These are phyloP conservation scores for Junco hyemalis DNA, from an alignment of 2,113 vertebrate genomes.

Conservation along the genomic window DNA sequence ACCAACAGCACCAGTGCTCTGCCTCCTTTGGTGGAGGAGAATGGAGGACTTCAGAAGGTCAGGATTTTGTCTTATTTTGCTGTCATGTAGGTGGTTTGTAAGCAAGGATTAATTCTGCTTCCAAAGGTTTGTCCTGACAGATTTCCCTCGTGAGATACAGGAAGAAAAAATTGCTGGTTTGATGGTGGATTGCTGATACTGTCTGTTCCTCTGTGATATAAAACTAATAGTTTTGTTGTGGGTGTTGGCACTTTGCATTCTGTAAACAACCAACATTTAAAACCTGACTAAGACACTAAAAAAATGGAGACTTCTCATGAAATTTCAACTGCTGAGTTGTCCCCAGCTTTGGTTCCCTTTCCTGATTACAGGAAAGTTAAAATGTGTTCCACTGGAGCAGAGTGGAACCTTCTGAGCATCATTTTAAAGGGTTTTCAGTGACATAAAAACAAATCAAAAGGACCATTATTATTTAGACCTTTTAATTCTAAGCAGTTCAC, in stretches of 20 bases:
- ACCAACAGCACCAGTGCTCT: slow-evolving; percentile 85
- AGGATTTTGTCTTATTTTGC: background rate
- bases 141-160: background rate
- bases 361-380: background rate
- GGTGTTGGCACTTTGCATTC: background rate
- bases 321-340: background rate
- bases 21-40: slow-evolving; percentile 90
- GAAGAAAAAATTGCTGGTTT: background rate
- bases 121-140: background rate
- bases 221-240: background rate
- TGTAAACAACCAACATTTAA: background rate
- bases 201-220: background rate
- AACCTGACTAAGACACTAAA: background rate
- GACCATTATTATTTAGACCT: background rate
- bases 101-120: background rate
- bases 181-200: background rate
- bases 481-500: background rate
- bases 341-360: background rate
- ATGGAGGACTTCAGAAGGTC: slow-evolving; percentile 93
- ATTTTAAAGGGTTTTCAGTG: background rate
- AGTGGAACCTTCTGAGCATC: background rate
- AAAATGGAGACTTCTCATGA: background rate
- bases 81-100: background rate
- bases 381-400: background rate
- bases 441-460: background rate